phyloP scores from a whole-genome alignment of 2,797 vertebrate genomes.

The Pygocentrus nattereri region DNA sequence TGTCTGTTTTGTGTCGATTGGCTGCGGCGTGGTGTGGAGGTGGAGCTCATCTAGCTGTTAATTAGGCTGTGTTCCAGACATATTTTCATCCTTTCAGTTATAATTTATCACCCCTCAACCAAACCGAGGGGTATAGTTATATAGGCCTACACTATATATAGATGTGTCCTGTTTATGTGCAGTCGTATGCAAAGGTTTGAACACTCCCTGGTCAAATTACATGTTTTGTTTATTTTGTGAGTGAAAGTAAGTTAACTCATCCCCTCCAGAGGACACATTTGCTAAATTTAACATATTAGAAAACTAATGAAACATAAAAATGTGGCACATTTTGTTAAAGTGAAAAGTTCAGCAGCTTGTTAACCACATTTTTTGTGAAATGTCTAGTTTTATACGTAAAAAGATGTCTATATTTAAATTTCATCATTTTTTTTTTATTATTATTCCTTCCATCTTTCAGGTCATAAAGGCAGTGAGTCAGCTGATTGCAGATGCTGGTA shows the following conservation, averaged over 20 bases:
- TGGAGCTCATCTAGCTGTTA: slow-evolving; percentile 13
- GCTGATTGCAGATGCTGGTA: slow-evolving; percentile 95
- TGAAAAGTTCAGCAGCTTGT: too few species aligned
- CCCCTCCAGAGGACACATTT: too few species aligned
- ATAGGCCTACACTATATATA: neutral
- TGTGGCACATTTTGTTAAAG: too few species aligned
- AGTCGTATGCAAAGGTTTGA: too few species aligned
- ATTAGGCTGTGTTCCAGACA: neutral
- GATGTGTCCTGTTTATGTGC: too few species aligned
- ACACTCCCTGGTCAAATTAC: too few species aligned
- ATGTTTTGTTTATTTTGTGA: too few species aligned
- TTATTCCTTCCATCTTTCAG: slow-evolving; percentile 68
- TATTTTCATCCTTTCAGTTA: neutral
- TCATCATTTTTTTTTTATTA: neutral
- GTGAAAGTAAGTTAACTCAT: too few species aligned
- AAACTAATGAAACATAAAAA: too few species aligned
- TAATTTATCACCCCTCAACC: neutral
- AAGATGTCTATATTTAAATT: neutral
- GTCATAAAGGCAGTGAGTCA: slow-evolving; percentile 98
- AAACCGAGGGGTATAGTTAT: neutral
- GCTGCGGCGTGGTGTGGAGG: neutral
- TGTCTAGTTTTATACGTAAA: too few species aligned
- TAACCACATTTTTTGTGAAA: too few species aligned
- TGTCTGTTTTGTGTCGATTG: slow-evolving; percentile 10
- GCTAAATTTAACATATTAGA: too few species aligned